phyloP scores from a whole-genome alignment of 2,113 vertebrate genomes.

The Emydura subglobosa region DNA sequence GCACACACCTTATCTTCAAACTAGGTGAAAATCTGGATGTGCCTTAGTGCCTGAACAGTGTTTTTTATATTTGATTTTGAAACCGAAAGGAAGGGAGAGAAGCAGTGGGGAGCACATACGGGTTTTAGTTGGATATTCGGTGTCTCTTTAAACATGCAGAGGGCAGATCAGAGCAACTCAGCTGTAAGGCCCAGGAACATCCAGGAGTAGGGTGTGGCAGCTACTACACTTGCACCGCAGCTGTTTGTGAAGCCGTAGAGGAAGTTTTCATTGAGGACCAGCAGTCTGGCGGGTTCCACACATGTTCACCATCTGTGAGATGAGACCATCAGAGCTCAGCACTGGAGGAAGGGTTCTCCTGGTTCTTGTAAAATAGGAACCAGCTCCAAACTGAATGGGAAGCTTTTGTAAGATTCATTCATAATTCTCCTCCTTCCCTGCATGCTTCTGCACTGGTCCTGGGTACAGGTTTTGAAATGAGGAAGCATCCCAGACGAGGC shows the following conservation, averaged over 20 bases:
- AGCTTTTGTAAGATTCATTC: not conserved
- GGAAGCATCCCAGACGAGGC: too few species aligned
- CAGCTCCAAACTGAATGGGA: not conserved
- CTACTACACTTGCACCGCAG: too few species aligned
- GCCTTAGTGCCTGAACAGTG: accelerated
- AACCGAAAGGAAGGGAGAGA: not conserved
- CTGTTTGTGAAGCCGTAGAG: too few species aligned
- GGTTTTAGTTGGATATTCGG: accelerated
- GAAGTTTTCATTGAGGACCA: too few species aligned
- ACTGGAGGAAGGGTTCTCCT: too few species aligned
- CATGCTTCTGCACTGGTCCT: not conserved
- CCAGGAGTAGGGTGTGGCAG: too few species aligned
- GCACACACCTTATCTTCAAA: not conserved
- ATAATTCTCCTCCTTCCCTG: not conserved
- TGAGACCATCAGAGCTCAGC: too few species aligned
- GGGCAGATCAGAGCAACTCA: not conserved
- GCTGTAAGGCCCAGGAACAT: too few species aligned
- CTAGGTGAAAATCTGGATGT: not conserved
- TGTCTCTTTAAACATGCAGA: accelerated
- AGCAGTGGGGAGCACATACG: not conserved
- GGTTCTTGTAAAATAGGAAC: too few species aligned
- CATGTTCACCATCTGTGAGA: too few species aligned
- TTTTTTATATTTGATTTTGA: accelerated
- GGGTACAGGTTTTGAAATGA: not conserved
- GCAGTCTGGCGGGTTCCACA: too few species aligned